A percentile compares a stretch with the other conserved stretches of the same genome.
phyloP scores from a whole-genome alignment of 2,888 invertebrate species.

The Matsumyia berberina region DNA sequence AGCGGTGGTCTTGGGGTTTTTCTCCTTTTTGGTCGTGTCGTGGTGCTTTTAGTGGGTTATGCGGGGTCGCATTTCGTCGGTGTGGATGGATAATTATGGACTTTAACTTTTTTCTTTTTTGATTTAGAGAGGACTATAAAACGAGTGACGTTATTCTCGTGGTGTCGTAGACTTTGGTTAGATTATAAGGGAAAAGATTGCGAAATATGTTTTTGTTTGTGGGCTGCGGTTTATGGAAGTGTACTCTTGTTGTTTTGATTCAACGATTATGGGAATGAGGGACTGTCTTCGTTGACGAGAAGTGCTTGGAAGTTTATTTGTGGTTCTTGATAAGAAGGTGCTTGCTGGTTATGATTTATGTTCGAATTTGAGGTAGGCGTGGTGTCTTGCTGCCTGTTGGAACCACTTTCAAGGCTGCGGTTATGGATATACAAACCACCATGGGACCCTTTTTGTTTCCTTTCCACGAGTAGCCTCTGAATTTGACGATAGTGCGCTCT shows the following conservation, averaged over 20 bases:
- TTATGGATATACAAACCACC: too few species aligned
- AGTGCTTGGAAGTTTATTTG: not conserved
- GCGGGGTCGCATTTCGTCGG: conserved; percentile 47
- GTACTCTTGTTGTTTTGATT: conserved; percentile 34
- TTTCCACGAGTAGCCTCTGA: too few species aligned
- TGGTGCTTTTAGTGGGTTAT: conserved; percentile 48
- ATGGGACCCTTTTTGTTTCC: too few species aligned
- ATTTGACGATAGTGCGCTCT: too few species aligned
- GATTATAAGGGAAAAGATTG: not conserved
- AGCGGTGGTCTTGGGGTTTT: conserved; percentile 46
- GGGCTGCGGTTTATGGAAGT: conserved; percentile 40
- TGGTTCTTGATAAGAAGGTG: not conserved
- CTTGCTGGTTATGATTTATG: too few species aligned
- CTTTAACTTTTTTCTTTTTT: conserved; percentile 13
- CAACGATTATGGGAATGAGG: not conserved
- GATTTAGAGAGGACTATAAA: conserved; percentile 25
- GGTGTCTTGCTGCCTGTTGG: too few species aligned
- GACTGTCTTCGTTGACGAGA: not conserved
- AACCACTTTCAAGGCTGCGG: too few species aligned
- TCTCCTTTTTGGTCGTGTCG: conserved; percentile 45
- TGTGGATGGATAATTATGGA: conserved; percentile 58
- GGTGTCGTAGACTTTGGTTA: not conserved
- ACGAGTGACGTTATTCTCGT: conserved; percentile 44
- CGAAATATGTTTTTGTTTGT: conserved; percentile 17
- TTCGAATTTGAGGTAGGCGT: too few species aligned